Evolutionary conservation across 1,140 invertebrate genomes (phyloP).

Genomic region (Papilio aristodemus): DNA sequence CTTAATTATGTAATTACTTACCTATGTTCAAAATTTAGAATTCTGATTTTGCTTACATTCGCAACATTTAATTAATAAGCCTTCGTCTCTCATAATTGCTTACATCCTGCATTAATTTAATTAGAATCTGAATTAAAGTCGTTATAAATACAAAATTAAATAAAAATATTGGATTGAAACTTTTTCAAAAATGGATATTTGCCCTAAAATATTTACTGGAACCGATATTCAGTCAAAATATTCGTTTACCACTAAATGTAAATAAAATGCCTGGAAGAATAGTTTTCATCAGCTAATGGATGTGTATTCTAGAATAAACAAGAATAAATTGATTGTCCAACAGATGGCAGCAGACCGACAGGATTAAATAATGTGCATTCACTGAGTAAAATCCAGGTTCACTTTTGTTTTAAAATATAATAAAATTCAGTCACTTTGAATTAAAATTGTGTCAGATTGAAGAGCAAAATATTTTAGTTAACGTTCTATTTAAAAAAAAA

Average conservation of each 20-base stretch:
- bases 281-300: constrained; percentile 17
- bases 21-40: too few relatives aligned
- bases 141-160: not conserved
- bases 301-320: not conserved
- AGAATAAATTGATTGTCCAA: constrained; percentile 8
- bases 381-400: not conserved
- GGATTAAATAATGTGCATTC: constrained; percentile 15
- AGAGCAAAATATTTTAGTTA: not conserved
- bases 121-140: not conserved
- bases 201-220: not conserved
- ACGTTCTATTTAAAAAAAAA: not conserved
- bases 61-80: too few relatives aligned
- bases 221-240: not conserved
- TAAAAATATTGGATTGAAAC: constrained; percentile 1
- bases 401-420: not conserved
- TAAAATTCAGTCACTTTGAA: not conserved
- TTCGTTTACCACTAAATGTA: constrained; percentile 10
- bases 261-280: constrained; percentile 19
- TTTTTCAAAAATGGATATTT: not conserved
- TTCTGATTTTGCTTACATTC: too few relatives aligned
- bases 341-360: not conserved
- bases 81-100: too few relatives aligned
- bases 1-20: too few relatives aligned
- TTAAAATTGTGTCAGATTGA: not conserved
- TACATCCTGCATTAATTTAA: not conserved